Evolutionary conservation across 2,797 vertebrate genomes (phyloP).

Genomic region (Heteromormyrus szaboi): DNA sequence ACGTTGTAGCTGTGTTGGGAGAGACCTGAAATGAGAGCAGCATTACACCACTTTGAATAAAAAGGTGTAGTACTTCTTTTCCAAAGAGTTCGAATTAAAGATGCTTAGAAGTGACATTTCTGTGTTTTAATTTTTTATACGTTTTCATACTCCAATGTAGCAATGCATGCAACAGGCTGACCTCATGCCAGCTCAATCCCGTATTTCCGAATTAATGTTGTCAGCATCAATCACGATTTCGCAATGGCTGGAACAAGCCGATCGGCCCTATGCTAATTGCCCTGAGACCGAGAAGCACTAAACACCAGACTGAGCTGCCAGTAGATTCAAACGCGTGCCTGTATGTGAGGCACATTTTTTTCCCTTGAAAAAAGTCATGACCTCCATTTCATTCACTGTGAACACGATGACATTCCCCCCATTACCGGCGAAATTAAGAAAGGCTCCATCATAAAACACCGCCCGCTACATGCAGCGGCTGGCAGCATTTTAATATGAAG

Average conservation of each 20-base stretch:
- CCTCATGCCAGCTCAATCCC: neutral
- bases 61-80: neutral
- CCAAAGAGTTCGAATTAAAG: neutral
- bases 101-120: neutral
- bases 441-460: neutral
- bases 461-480: neutral
- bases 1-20: neutral
- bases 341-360: slow-evolving; percentile 9
- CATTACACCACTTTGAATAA: neutral
- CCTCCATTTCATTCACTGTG: neutral
- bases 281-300: slow-evolving; percentile 19
- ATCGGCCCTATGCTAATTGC: neutral
- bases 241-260: neutral
- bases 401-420: neutral
- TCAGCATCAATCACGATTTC: neutral
- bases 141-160: neutral
- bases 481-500: neutral
- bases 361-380: slow-evolving; percentile 4
- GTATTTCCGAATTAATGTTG: neutral
- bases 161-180: neutral
- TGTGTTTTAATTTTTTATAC: neutral
- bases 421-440: slow-evolving; percentile 3
- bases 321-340: slow-evolving; percentile 7
- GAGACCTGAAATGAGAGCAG: neutral
- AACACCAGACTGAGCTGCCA: slow-evolving; percentile 7